Evolutionary conservation across 1,140 invertebrate species (phyloP).

Genomic region (Procambarus virginalis): DNA sequence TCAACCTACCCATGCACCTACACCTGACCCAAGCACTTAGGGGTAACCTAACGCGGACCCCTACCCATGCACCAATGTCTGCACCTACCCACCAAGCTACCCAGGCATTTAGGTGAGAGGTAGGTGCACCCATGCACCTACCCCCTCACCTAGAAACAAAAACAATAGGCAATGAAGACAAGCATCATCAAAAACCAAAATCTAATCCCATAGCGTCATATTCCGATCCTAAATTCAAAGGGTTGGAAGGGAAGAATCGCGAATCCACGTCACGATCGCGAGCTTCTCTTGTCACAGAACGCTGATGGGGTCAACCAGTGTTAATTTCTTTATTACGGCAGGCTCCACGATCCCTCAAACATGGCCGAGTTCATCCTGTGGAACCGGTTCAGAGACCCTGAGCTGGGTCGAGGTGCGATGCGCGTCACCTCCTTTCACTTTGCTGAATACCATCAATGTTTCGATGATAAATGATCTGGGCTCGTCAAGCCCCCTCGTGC

Average conservation of each 20-base stretch:
- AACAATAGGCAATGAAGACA: conserved; percentile 1
- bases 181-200: neutral
- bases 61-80: no score
- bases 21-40: neutral
- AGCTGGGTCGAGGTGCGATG: neutral
- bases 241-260: neutral
- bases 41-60: no score
- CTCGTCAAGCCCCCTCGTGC: no score
- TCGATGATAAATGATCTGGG: no score
- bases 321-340: conserved; percentile 25
- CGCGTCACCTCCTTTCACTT: neutral
- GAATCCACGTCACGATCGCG: conserved; percentile 17
- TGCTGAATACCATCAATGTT: neutral
- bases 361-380: neutral
- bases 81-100: no score
- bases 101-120: no score
- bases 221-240: conserved; percentile 16
- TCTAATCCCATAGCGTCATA: conserved; percentile 8
- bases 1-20: neutral
- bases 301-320: conserved; percentile 23
- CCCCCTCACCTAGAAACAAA: neutral
- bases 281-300: conserved; percentile 23
- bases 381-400: neutral
- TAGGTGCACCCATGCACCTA: neutral
- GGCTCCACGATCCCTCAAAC: neutral